These are phyloP conservation scores for Aspiorhynchus laticeps DNA, from an alignment of 2,113 vertebrate species.

Conservation along the genomic window DNA sequence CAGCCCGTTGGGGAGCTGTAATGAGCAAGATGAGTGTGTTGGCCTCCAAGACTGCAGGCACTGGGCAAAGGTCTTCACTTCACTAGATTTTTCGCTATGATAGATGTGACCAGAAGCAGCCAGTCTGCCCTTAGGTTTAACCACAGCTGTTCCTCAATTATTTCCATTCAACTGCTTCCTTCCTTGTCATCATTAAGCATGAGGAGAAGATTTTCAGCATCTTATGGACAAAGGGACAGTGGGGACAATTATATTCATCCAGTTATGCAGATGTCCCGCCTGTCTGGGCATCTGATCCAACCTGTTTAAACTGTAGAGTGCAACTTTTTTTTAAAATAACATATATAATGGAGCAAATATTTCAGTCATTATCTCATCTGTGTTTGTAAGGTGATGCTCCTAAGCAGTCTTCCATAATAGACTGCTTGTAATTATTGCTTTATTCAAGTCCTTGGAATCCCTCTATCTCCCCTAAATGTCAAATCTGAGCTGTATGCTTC, in stretches of 20 bases:
- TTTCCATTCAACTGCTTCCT: conserved; percentile 20
- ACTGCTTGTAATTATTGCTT: not conserved
- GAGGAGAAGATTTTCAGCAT: not conserved
- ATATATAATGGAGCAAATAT: not conserved
- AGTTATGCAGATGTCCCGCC: not conserved
- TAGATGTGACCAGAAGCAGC: conserved; percentile 26
- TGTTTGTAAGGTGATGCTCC: not conserved
- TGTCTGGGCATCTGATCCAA: not conserved
- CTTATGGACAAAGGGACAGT: not conserved
- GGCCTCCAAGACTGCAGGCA: conserved; percentile 53
- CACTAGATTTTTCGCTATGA: conserved; percentile 64
- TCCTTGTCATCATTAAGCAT: not conserved
- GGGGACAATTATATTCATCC: not conserved
- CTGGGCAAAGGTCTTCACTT: conserved; percentile 64
- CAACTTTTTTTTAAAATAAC: not conserved
- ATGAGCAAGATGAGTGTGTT: conserved; percentile 72
- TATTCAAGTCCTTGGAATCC: not conserved
- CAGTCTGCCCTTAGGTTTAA: not conserved
- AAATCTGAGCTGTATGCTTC: not conserved
- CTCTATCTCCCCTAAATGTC: not conserved
- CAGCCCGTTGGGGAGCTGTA: conserved; percentile 61
- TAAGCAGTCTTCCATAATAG: not conserved
- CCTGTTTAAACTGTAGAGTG: not conserved
- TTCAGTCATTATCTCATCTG: not conserved
- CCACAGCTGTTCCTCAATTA: conserved; percentile 19